These are phyloP conservation scores for Gadus chalcogrammus DNA, from an alignment of 2,113 vertebrate species.

Conservation along the genomic window DNA sequence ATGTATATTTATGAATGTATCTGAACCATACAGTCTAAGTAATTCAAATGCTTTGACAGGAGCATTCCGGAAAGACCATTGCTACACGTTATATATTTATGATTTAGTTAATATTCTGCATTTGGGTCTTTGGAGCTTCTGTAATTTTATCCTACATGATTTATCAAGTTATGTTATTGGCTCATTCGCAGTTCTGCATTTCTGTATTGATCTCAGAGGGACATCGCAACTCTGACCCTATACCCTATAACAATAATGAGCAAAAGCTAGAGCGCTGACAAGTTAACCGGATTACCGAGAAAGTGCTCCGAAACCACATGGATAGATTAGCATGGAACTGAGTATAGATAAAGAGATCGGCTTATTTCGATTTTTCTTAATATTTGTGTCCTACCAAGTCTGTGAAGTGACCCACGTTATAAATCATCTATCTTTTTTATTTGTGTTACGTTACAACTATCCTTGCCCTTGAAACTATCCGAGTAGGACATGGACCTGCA, in stretches of 20 bases:
- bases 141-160: constrained; percentile 30
- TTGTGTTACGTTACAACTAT: not conserved
- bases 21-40: too few species aligned
- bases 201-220: constrained; percentile 42
- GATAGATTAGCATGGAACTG: constrained; percentile 35
- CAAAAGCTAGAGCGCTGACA: constrained; percentile 43
- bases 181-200: constrained; percentile 39
- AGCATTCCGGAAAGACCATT: not conserved
- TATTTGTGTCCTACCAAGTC: not conserved
- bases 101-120: constrained; percentile 6
- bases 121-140: constrained; percentile 13
- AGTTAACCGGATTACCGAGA: constrained; percentile 40
- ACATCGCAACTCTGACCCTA: constrained; percentile 6
- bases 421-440: not conserved
- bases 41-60: not conserved
- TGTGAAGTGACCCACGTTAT: not conserved
- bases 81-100: not conserved
- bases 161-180: constrained; percentile 41
- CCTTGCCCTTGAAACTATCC: not conserved
- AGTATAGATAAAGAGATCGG: not conserved
- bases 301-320: constrained; percentile 48
- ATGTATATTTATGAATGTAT: too few species aligned
- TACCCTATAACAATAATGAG: constrained; percentile 31
- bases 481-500: not conserved
- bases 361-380: not conserved